Percentiles rank a stretch among this genome's conserved stretches.
These are phyloP conservation scores for Eupithecia subfuscata DNA, from an alignment of 2,888 invertebrate species.

Conservation along the genomic window DNA sequence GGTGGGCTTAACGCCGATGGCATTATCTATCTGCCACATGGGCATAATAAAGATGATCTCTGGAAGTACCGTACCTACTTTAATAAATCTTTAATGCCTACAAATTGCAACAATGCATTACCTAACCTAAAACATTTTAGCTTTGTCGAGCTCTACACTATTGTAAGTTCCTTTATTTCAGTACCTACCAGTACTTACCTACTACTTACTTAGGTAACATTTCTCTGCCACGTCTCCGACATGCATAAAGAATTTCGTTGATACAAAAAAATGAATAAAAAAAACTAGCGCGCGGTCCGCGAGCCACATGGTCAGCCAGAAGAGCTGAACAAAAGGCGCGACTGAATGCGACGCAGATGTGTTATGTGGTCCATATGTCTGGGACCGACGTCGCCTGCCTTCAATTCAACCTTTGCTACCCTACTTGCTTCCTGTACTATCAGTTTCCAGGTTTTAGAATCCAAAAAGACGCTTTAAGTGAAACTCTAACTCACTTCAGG, in stretches of 20 bases:
- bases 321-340: slow-evolving; percentile 70
- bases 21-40: neutral
- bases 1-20: too few relatives aligned
- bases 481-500: neutral
- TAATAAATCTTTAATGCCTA: neutral
- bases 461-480: neutral
- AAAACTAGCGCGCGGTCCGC: slow-evolving; percentile 68
- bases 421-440: slow-evolving; percentile 41
- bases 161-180: neutral
- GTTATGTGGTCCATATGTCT: slow-evolving; percentile 64
- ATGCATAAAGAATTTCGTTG: neutral
- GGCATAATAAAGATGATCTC: neutral
- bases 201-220: neutral
- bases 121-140: neutral
- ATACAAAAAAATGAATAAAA: slow-evolving; percentile 39
- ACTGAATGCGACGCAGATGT: slow-evolving; percentile 81
- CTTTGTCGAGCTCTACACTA: neutral
- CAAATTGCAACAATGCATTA: neutral
- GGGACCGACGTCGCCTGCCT: slow-evolving; percentile 53
- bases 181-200: neutral
- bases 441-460: neutral
- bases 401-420: slow-evolving; percentile 58
- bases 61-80: neutral
- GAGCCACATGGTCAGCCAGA: slow-evolving; percentile 71
- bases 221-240: neutral